Evolutionary conservation across 2,888 invertebrate genomes (phyloP).

Genomic region (Synergus laeviventris): DNA sequence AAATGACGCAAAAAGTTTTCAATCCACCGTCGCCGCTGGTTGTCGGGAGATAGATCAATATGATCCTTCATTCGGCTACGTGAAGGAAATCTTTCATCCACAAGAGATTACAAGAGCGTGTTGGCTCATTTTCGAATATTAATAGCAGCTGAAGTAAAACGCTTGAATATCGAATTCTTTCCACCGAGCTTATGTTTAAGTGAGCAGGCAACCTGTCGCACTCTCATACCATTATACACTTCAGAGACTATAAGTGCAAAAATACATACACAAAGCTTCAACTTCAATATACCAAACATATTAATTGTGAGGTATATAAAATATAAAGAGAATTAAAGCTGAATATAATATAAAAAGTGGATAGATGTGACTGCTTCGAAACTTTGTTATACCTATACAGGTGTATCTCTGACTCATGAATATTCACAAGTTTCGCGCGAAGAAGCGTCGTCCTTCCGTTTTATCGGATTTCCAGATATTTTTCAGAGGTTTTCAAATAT

Average conservation of each 20-base stretch:
- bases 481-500: background rate
- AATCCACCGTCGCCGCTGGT: background rate
- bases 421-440: background rate
- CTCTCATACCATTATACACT: slow-evolving; percentile 8
- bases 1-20: slow-evolving; percentile 31
- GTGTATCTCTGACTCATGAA: background rate
- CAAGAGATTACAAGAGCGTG: slow-evolving; percentile 23
- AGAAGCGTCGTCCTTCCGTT: background rate
- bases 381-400: background rate
- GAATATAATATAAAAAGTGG: background rate
- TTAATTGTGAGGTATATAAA: background rate
- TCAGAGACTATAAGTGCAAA: background rate
- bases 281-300: background rate
- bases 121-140: slow-evolving; percentile 33
- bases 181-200: background rate
- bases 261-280: background rate
- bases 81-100: slow-evolving; percentile 30
- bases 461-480: slow-evolving; percentile 13
- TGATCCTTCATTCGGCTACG: slow-evolving; percentile 5
- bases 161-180: slow-evolving; percentile 19
- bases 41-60: slow-evolving; percentile 26
- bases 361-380: slow-evolving; percentile 2
- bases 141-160: slow-evolving; percentile 26
- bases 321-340: background rate
- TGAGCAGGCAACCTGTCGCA: slow-evolving; percentile 21